Evolutionary conservation across 2,888 invertebrate species (phyloP).

Genomic region (Yponomeuta cagnagella): DNA sequence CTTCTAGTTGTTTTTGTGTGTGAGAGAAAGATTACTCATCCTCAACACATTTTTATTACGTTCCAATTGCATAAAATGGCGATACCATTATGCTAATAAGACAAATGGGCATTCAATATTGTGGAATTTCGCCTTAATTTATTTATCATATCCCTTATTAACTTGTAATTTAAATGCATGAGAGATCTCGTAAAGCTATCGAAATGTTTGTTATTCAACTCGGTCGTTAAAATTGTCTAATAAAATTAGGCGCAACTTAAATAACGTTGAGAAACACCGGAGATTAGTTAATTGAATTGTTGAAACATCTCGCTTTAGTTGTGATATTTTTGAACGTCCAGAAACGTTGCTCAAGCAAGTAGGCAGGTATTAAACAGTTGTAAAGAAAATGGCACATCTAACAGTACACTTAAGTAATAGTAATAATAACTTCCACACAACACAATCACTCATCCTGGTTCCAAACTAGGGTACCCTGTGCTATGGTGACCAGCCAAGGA

Average conservation of each 20-base stretch:
- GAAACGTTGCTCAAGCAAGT: no score
- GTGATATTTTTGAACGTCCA: no score
- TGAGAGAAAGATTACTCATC: not conserved
- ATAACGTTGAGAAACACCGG: not conserved
- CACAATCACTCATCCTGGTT: no score
- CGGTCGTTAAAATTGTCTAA: not conserved
- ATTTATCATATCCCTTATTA: not conserved
- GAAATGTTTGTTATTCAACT: not conserved
- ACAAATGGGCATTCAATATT: slow-evolving; percentile 3
- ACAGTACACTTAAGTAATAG: no score
- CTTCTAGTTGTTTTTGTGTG: not conserved
- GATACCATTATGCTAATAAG: not conserved
- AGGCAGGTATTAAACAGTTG: no score
- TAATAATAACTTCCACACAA: no score
- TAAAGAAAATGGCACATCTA: no score
- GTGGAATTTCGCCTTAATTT: not conserved
- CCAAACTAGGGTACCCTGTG: no score
- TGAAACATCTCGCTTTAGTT: not conserved
- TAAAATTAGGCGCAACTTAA: not conserved
- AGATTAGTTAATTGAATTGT: slow-evolving; percentile 1
- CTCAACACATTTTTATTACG: not conserved
- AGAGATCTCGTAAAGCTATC: not conserved
- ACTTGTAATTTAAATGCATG: not conserved
- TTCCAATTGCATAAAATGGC: not conserved
- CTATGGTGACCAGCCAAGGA: no score